Evolutionary conservation across 2,113 vertebrate species (phyloP).

Genomic region (Nematolebias whitei): DNA sequence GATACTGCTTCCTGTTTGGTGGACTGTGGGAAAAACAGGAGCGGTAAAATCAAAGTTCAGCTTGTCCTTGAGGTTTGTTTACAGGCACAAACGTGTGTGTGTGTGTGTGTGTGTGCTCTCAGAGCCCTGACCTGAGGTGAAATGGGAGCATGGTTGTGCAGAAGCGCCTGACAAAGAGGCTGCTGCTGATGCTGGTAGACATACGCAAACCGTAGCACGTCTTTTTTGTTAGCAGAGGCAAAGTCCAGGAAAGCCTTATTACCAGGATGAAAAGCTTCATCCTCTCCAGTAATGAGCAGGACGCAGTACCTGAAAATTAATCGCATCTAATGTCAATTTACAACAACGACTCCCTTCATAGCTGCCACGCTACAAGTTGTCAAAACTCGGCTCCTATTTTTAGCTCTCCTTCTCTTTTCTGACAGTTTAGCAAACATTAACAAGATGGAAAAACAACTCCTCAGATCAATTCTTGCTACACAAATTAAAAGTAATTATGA

Average conservation of each 20-base stretch:
- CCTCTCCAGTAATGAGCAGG: slow-evolving; percentile 86
- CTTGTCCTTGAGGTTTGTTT: slow-evolving; percentile 3
- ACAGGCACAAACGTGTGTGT: background rate
- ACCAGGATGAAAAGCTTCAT: slow-evolving; percentile 74
- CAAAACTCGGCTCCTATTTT: too few relatives aligned
- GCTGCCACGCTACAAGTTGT: background rate
- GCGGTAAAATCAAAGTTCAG: background rate
- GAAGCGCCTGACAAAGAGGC: slow-evolving; percentile 84
- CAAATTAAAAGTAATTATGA: too few relatives aligned
- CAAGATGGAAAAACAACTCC: background rate
- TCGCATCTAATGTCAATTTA: background rate
- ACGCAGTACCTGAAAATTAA: slow-evolving; percentile 86
- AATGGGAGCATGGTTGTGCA: slow-evolving; percentile 73
- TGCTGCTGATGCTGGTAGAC: slow-evolving; percentile 85
- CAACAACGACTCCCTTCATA: too few relatives aligned
- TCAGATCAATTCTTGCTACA: background rate
- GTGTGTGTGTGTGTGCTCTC: background rate
- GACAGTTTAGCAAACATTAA: background rate
- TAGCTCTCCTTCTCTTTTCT: background rate
- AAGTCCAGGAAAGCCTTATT: slow-evolving; percentile 90
- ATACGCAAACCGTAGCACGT: slow-evolving; percentile 90
- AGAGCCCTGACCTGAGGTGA: slow-evolving; percentile 73
- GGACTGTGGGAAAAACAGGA: background rate
- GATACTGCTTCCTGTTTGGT: background rate
- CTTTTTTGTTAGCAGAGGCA: slow-evolving; percentile 87